These are phyloP conservation scores for Colletes latitarsis DNA, from an alignment of 1,140 invertebrate species.

Conservation along the genomic window DNA sequence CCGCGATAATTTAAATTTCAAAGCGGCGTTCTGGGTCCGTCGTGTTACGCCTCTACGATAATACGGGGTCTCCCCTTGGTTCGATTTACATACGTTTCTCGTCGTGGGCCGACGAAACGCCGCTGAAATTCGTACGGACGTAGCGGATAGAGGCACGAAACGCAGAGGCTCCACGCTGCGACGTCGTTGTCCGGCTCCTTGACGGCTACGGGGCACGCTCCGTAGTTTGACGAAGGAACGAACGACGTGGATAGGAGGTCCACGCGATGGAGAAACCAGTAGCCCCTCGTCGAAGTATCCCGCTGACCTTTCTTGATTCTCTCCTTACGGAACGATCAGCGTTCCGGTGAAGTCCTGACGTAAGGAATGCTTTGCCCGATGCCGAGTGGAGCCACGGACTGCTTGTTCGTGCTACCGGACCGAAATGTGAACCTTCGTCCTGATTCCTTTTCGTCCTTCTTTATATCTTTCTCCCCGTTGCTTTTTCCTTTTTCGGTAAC, in stretches of 20 bases:
- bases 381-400: slow-evolving; percentile 57
- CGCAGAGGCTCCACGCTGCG: slow-evolving; percentile 64
- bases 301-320: slow-evolving; percentile 75
- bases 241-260: slow-evolving; percentile 38
- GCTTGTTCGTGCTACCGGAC: slow-evolving; percentile 57
- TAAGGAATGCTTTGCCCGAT: slow-evolving; percentile 74
- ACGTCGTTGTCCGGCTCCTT: slow-evolving; percentile 38
- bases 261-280: slow-evolving; percentile 69
- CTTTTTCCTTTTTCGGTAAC: slow-evolving; percentile 37
- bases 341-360: slow-evolving; percentile 69
- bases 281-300: slow-evolving; percentile 74
- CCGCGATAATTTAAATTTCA: slow-evolving; percentile 27
- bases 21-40: neutral
- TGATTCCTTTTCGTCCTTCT: slow-evolving; percentile 16
- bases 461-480: neutral
- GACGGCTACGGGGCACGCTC: slow-evolving; percentile 44
- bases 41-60: neutral
- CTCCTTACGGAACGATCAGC: slow-evolving; percentile 61
- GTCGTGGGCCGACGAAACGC: slow-evolving; percentile 49
- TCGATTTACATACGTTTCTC: slow-evolving; percentile 18
- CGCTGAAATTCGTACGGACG: slow-evolving; percentile 70
- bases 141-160: slow-evolving; percentile 54
- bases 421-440: slow-evolving; percentile 39
- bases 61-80: neutral
- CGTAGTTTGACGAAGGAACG: slow-evolving; percentile 59